Percentiles rank a stretch among this genome's conserved stretches.
These are phyloP conservation scores for Drosophila obscura DNA, from an alignment of 1,140 invertebrate genomes.

Conservation along the genomic window DNA sequence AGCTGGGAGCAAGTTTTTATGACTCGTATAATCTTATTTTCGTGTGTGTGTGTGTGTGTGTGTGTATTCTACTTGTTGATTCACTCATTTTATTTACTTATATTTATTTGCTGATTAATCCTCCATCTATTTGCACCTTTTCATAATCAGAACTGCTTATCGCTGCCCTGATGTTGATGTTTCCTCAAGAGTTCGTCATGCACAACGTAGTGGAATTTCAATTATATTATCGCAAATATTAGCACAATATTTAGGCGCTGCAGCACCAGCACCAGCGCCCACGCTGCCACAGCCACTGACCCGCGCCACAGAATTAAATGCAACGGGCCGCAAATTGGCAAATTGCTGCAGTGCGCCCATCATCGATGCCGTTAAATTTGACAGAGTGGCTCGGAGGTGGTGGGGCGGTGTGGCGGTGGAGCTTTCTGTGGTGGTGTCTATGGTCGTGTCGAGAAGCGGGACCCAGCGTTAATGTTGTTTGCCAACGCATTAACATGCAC, in stretches of 20 bases:
- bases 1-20: no score
- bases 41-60: no score
- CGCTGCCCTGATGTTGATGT: neutral
- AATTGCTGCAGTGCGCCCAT: constrained; percentile 56
- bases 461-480: constrained; percentile 62
- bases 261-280: neutral
- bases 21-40: no score
- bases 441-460: constrained; percentile 54
- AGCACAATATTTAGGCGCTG: constrained; percentile 36
- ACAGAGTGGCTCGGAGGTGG: constrained; percentile 16
- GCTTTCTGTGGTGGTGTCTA: constrained; percentile 50
- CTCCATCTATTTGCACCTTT: no score
- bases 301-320: constrained; percentile 57
- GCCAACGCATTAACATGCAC: constrained; percentile 71
- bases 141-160: no score
- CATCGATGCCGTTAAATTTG: constrained; percentile 66
- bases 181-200: neutral
- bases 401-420: neutral
- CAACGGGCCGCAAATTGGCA: constrained; percentile 63
- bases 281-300: neutral
- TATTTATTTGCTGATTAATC: no score
- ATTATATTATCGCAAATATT: constrained; percentile 35
- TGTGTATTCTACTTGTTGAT: no score
- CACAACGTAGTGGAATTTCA: constrained; percentile 18
- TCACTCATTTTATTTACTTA: no score